Evolutionary conservation across 2,797 vertebrate genomes (phyloP), one percentile per base, ranked within the genome.

Genomic region (Gobionotothen gibberifrons): DNA sequence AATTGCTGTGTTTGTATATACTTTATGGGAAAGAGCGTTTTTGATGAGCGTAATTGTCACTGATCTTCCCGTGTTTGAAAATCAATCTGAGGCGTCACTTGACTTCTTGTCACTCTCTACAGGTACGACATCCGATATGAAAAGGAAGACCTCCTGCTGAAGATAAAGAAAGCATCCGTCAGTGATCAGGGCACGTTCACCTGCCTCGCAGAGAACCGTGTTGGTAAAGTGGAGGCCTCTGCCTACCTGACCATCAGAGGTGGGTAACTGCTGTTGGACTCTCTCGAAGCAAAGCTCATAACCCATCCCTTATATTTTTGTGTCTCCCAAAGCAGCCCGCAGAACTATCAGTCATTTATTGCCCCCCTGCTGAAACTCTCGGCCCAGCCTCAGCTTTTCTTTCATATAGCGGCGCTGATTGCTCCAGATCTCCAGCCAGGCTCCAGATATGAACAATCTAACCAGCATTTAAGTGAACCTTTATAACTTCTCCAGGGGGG

Each of bases 191-290:
- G 98, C 36, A 96, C 96, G 13, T 99, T 96, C 68, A 93, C 93
- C 12, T 99, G 98, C 64, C 90, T 96, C 13, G 97, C 97, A 0
- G 98, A 99, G 91, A 99, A 99, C 76, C 95, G 97, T 0, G 97
- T 98, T 54, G 98, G 98, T 21, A 98, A 98, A 89, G 93, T 96
- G 48, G 97, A 98, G 81, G 95, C 97, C 3, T 95, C 97, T 7
- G 97, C 97, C 17, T 96, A 96, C 12, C 94, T 99, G 63, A 98
- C 96, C 4, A 97, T 99, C 73, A 93, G 97, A 96, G 98, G 98
- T 99, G 90, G 94, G 97, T 92, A 75, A 64, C 85, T 72, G 68
- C 42, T 72, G 13, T 52, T 69, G 60, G 65, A 78, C 74, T 67
- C 56, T 39, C 51, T 72, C 1, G 39, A 78, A 52, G 60, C 48